Conservation (phyloP, 2,797 vertebrate species). For the Gallirallus australis region DNA sequence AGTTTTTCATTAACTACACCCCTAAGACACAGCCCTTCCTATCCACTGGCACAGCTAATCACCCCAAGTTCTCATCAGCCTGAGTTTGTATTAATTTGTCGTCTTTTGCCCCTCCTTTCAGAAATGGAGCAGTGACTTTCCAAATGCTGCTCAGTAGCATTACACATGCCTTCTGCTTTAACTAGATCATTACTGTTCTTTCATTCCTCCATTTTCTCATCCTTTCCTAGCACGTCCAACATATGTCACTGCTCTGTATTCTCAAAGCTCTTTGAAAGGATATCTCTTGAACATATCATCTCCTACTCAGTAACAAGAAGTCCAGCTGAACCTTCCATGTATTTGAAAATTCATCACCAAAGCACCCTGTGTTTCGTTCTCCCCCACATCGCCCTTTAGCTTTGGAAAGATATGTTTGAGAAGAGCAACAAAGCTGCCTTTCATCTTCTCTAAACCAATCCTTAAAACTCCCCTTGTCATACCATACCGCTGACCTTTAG, state of each 20-base stretch:
- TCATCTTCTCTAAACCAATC: background rate
- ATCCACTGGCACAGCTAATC: background rate
- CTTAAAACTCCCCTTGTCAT: background rate
- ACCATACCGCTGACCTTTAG: background rate
- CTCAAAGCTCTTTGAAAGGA: conserved; percentile 1
- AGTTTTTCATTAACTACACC: background rate
- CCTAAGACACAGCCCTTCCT: background rate
- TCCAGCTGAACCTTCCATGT: background rate
- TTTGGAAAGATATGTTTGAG: background rate
- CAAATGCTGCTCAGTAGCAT: background rate
- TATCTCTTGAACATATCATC: background rate
- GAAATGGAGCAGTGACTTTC: background rate
- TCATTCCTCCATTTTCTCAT: background rate
- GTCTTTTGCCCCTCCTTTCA: background rate
- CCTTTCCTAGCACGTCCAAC: background rate
- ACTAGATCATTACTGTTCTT: background rate
- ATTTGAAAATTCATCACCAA: background rate
- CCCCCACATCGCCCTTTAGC: background rate
- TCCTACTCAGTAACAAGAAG: background rate
- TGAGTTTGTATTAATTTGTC: background rate
- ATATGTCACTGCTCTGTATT: background rate
- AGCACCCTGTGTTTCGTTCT: background rate
- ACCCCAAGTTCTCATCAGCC: background rate
- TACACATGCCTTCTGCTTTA: background rate
- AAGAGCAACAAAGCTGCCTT: conserved; percentile 4